Evolutionary conservation across 2,113 vertebrate species (phyloP).

Genomic region (Scytalopus superciliaris): DNA sequence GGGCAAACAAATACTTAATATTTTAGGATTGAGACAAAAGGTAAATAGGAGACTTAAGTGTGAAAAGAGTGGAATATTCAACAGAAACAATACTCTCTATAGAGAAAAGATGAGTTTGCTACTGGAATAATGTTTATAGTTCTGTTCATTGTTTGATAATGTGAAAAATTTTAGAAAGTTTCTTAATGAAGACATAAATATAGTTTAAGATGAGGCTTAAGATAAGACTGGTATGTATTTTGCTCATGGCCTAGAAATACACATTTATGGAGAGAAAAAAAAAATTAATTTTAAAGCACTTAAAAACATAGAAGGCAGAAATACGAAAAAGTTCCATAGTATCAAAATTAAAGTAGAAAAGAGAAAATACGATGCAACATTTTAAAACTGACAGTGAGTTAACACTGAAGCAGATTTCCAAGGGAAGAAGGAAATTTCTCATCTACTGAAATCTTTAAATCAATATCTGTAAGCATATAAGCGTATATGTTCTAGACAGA

Average conservation of each 20-base stretch:
- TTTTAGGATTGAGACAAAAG: not conserved
- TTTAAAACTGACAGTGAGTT: not conserved
- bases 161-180: not conserved
- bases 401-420: not conserved
- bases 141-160: not conserved
- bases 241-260: not conserved
- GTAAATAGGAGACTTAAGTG: not conserved
- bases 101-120: not conserved
- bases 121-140: not conserved
- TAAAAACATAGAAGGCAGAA: not conserved
- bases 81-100: not conserved
- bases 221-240: not conserved
- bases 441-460: not conserved
- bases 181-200: not conserved
- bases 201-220: not conserved
- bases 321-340: accelerated
- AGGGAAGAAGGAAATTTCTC: not conserved
- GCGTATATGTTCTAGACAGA: not conserved
- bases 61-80: not conserved
- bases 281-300: not conserved
- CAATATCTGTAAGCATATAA: not conserved
- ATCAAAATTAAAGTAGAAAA: not conserved
- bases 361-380: not conserved
- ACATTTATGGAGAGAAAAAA: not conserved
- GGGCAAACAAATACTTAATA: not conserved